Conservation (phyloP, 2,888 invertebrate genomes). For the Eristalis intricaria region DNA sequence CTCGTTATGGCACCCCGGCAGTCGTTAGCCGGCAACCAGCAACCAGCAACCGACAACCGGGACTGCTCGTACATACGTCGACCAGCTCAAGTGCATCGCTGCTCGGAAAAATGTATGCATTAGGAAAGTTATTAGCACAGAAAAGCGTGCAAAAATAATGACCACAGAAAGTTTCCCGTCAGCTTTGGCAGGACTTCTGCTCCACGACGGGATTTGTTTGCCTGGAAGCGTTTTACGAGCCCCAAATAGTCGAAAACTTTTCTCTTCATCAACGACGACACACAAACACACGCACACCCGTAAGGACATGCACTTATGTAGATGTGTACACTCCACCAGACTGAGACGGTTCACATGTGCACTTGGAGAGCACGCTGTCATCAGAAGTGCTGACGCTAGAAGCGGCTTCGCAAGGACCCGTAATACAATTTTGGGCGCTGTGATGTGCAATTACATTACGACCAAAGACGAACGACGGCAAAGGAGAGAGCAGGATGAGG, state of each 20-base stretch:
- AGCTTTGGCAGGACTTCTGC: constrained; percentile 18
- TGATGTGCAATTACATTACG: constrained; percentile 56
- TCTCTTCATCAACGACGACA: constrained; percentile 41
- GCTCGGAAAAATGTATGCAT: constrained; percentile 59
- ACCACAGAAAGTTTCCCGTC: constrained; percentile 63
- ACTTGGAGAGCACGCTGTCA: constrained; percentile 29
- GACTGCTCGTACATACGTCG: background rate
- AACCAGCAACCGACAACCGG: background rate
- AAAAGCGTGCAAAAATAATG: constrained; percentile 70
- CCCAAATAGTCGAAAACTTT: constrained; percentile 53
- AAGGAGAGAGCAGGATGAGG: background rate
- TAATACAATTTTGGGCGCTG: constrained; percentile 27
- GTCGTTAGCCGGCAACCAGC: background rate
- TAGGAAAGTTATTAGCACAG: constrained; percentile 69
- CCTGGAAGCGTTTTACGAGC: constrained; percentile 62
- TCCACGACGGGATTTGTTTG: constrained; percentile 16
- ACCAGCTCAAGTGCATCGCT: constrained; percentile 40
- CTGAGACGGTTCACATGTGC: constrained; percentile 6
- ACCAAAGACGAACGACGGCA: background rate
- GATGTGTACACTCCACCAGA: background rate
- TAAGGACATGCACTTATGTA: constrained; percentile 8
- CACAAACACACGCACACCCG: background rate
- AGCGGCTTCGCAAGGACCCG: constrained; percentile 38
- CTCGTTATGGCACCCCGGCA: constrained; percentile 13
- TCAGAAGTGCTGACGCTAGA: constrained; percentile 15